Evolutionary conservation across 1,140 invertebrate genomes (phyloP), one percentile per base, ranked within the genome.

Genomic region (Theocolax elegans): DNA sequence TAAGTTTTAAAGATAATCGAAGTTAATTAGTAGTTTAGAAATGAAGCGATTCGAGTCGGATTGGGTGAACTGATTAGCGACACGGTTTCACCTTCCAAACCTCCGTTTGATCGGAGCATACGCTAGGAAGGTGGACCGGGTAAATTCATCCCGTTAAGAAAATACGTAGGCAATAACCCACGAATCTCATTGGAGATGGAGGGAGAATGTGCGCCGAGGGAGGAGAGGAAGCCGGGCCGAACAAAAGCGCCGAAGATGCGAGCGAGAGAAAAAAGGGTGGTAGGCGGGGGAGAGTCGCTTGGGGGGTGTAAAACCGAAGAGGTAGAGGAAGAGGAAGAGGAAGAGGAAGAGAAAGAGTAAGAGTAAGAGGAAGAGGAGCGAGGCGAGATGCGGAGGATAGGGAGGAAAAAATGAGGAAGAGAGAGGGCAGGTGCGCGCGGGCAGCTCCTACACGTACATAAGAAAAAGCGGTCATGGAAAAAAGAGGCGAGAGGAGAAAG

Each of bases 111-210:
- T n/a, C n/a, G n/a, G n/a, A n/a, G n/a, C n/a, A n/a, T n/a, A n/a
- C n/a, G n/a, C n/a, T n/a, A n/a, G n/a, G n/a, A n/a, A n/a, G n/a
- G n/a, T n/a, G n/a, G n/a, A n/a, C n/a, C n/a, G n/a, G n/a, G n/a
- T n/a, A 23, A 25, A 49, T 23, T 12, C 25, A 35, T 35, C 31
- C 31, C 31, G n/a, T 35, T 35, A 35, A 35, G 31, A 35, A 35
- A 35, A 35, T 35, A 35, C 31, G n/a, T n/a, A 35, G 31, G 31
- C 31, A 35, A 35, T 83, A 85, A 84, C 81, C 79, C 79, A 74
- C 72, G 75, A 76, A 82, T 81, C 77, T 81, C 76, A 74, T 77
- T 77, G 77, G 65, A 68, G 58, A 69, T 70, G 72, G 70, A 51
- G 31, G 35, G 69, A 49, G 40, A 40, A 63, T 49, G 35, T 25